Base-by-base conservation (phyloP, 2,113 vertebrate genomes). In the Galbula dea region DNA sequence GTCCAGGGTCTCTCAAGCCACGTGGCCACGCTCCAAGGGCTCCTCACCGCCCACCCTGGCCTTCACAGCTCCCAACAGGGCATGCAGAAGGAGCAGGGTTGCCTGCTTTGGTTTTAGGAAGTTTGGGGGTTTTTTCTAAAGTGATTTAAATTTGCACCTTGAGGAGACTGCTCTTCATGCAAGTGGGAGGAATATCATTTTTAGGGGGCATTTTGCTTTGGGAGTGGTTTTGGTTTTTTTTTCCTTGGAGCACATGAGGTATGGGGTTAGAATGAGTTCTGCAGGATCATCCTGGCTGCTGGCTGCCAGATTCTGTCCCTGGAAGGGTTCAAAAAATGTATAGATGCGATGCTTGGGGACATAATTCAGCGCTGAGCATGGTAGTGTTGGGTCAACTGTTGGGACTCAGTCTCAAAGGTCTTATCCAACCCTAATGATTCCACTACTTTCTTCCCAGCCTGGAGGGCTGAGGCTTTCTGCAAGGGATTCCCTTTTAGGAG, bases 1-100 rank as follows among this genome's bases (percentile, higher is more conserved):
- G 93, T 62, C 72, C 10, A 4, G 1, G 3, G 79, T 13, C 24
- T 67, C 1, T 17, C 18, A 29, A 11, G 22, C 62, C 61, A 68
- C 9, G n/a, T n/a, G 72, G 43, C 59, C 58, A 0, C 2, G 5
- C 71, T 71, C 62, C 83, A 2, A 0, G 73, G 1, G 2, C 45
- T 32, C 30, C 61, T 54, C 67, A 5, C 1, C 9, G 1, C 72
- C n/a, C 10, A 2, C 5, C 73, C n/a, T 4, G 2, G 29, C 57
- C 30, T 10, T 22, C 9, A 0, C 7, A 2, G n/a, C 73, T 27
- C 68, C 2, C 23, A 1, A 1, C 6, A 0, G 19, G 14, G 39
- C 6, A 3, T 10, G 46, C 36, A 1, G 67, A 8, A 14, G 12
- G 0, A 5, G 37, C 1, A 0, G 26, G 0, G 51, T 0, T 2